phyloP scores from a whole-genome alignment of 2,888 invertebrate genomes.

The Tuta absoluta region DNA sequence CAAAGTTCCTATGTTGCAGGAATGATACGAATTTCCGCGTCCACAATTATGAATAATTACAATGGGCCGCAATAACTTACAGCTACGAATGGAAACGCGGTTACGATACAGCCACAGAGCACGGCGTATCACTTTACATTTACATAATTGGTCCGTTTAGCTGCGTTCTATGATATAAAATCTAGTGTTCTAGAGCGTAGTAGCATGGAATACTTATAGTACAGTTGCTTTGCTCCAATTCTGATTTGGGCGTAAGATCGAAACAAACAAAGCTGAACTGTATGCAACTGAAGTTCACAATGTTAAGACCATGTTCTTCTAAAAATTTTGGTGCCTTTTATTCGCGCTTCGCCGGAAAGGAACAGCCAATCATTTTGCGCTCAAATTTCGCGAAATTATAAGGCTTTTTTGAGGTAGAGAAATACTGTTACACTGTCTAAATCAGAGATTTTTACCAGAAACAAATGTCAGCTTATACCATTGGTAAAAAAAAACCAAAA shows the following conservation, averaged over 20 bases:
- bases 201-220: not conserved
- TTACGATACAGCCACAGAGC: slow-evolving; percentile 28
- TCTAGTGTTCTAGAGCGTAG: not conserved
- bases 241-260: not conserved
- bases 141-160: slow-evolving; percentile 18
- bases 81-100: slow-evolving; percentile 42
- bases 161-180: not conserved
- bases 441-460: too few relatives aligned
- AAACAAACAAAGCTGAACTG: not conserved
- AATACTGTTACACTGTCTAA: too few relatives aligned
- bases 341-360: too few relatives aligned
- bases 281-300: too few relatives aligned
- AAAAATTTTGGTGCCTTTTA: too few relatives aligned
- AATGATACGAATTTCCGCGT: slow-evolving; percentile 39
- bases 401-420: too few relatives aligned
- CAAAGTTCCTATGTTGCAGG: not conserved
- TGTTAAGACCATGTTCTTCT: too few relatives aligned
- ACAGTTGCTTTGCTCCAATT: not conserved
- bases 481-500: too few relatives aligned
- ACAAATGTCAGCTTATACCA: too few relatives aligned
- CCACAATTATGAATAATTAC: slow-evolving; percentile 55
- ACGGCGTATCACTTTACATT: slow-evolving; percentile 23
- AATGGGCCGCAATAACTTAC: slow-evolving; percentile 50
- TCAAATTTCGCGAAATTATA: too few relatives aligned
- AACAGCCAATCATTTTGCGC: too few relatives aligned